A percentile compares a stretch with the other conserved stretches of the same genome.
Conservation (phyloP, 2,113 vertebrate genomes). For the Rhegmatorhina hoffmannsi region DNA sequence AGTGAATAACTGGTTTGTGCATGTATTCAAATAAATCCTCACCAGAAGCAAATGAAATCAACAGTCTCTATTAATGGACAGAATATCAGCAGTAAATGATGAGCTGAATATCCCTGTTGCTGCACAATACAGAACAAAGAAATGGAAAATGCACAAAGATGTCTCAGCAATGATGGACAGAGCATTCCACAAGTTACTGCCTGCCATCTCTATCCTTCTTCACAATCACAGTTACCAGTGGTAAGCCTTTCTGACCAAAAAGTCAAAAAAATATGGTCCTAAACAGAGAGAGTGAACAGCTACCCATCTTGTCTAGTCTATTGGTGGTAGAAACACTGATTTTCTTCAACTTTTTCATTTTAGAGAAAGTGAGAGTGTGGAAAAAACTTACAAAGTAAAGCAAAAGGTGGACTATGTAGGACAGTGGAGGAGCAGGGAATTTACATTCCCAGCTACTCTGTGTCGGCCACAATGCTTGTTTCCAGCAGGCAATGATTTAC, state of each 20-base stretch:
- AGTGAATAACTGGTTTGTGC: conserved; percentile 13
- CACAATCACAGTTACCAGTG: background rate
- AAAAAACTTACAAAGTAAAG: background rate
- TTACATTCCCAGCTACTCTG: background rate
- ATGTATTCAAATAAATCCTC: conserved; percentile 35
- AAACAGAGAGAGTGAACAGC: background rate
- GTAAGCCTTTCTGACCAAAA: background rate
- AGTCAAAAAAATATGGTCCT: background rate
- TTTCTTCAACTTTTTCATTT: background rate
- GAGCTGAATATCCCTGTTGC: background rate
- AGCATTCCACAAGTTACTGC: background rate
- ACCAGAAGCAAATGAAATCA: conserved; percentile 51
- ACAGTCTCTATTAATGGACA: background rate
- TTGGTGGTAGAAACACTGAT: background rate
- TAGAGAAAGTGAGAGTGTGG: background rate
- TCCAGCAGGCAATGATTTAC: background rate
- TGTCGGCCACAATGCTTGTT: background rate
- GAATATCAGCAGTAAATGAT: background rate
- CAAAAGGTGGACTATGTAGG: background rate
- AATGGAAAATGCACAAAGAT: background rate
- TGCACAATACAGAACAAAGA: background rate
- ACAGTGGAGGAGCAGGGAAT: background rate
- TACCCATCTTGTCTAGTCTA: background rate
- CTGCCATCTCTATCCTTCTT: background rate
- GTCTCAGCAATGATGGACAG: background rate